A percentile compares a stretch with the other conserved stretches of the same genome.
Evolutionary conservation across 2,888 invertebrate genomes (phyloP).

Genomic region (Ophion costatus): DNA sequence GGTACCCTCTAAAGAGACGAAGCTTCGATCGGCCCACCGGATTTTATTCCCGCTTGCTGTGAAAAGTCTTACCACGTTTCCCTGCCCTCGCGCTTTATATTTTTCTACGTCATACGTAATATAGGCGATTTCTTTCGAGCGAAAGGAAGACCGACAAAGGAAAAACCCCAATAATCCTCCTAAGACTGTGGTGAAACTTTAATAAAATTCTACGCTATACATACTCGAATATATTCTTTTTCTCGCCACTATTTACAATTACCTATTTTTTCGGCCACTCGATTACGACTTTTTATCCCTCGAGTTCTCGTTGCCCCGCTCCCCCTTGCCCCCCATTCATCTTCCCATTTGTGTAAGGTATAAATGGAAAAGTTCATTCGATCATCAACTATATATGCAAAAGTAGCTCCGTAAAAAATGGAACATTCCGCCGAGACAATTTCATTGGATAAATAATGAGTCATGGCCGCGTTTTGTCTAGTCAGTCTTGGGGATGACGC

Average conservation of each 20-base stretch:
- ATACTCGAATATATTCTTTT: background rate
- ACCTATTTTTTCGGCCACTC: background rate
- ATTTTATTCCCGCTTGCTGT: background rate
- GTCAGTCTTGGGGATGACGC: conserved; percentile 25
- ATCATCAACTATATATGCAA: background rate
- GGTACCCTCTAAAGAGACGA: background rate
- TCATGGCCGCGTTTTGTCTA: conserved; percentile 4
- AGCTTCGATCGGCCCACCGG: background rate
- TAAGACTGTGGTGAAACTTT: background rate
- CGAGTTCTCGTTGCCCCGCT: too few relatives aligned
- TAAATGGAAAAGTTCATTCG: background rate
- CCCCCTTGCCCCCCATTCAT: too few relatives aligned
- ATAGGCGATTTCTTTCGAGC: background rate
- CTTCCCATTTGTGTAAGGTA: background rate
- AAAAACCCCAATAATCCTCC: background rate
- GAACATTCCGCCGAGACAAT: background rate
- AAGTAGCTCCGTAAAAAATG: background rate
- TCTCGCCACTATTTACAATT: background rate
- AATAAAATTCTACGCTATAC: background rate
- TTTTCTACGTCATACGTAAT: background rate
- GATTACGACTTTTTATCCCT: background rate
- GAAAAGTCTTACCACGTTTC: background rate
- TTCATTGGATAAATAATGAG: background rate
- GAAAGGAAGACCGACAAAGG: background rate
- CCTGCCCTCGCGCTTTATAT: background rate